These are phyloP conservation scores for Xanthorhoe spadicearia DNA, from an alignment of 2,888 invertebrate species.

Conservation along the genomic window DNA sequence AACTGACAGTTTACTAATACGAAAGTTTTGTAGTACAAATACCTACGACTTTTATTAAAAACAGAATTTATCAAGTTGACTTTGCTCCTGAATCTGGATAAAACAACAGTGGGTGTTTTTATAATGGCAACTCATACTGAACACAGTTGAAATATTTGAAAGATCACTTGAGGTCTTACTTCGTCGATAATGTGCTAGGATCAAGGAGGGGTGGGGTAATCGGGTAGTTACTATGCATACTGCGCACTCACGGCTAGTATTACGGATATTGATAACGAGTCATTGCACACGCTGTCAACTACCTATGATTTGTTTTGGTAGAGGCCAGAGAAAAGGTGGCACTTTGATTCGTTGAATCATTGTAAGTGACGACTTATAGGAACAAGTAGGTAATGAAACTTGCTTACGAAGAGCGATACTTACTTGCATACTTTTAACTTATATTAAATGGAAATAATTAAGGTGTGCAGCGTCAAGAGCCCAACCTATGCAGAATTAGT, in stretches of 20 bases:
- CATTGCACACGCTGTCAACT: conserved; percentile 24
- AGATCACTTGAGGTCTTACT: no score
- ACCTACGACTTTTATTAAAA: no score
- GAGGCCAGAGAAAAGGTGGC: conserved; percentile 9
- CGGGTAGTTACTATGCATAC: conserved; percentile 39
- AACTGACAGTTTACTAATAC: not conserved
- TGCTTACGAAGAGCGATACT: no score
- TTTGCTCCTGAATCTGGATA: not conserved
- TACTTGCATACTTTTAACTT: no score
- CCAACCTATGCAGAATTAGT: no score
- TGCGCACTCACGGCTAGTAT: conserved; percentile 26
- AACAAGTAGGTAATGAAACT: no score
- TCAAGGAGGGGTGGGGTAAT: conserved; percentile 29
- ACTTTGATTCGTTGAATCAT: not conserved
- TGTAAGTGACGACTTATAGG: no score
- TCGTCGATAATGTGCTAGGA: not conserved
- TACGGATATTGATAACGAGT: conserved; percentile 35
- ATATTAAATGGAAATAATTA: no score
- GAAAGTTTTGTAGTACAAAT: not conserved
- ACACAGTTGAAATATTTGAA: no score
- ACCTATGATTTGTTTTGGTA: conserved; percentile 13
- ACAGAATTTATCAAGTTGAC: not conserved
- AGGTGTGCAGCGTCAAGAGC: no score
- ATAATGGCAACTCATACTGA: not conserved
- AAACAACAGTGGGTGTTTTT: not conserved